phyloP scores from a whole-genome alignment of 1,140 invertebrate genomes.

The Aphis craccivora region DNA sequence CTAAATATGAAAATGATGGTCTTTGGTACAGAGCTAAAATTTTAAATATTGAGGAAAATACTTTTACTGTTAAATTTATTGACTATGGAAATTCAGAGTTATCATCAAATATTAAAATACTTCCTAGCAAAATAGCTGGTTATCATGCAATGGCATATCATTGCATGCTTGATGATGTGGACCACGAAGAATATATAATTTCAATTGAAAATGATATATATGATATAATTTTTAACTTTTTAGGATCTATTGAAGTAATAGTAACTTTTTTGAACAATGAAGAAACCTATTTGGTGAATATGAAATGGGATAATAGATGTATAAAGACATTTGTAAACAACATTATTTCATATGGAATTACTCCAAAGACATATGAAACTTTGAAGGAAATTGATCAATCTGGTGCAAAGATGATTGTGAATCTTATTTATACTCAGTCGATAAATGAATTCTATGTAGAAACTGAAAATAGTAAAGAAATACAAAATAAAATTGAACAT shows the following conservation, averaged over 20 bases:
- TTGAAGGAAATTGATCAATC: not conserved
- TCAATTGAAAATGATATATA: not conserved
- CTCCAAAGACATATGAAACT: conserved; percentile 19
- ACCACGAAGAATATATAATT: conserved; percentile 21
- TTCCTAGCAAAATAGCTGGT: conserved; percentile 4
- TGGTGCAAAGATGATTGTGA: not conserved
- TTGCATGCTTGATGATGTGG: conserved; percentile 32
- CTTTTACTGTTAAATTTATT: conserved; percentile 34
- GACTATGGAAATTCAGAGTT: conserved; percentile 35
- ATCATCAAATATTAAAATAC: conserved; percentile 15
- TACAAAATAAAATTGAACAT: conserved; percentile 19
- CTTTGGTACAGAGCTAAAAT: conserved; percentile 50
- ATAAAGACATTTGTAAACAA: conserved; percentile 46
- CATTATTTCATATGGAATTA: conserved; percentile 25
- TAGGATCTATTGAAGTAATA: not conserved
- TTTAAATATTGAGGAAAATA: not conserved
- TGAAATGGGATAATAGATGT: conserved; percentile 25
- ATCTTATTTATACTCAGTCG: not conserved
- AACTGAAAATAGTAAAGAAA: not conserved
- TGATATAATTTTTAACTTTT: conserved; percentile 16
- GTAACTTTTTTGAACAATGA: not conserved
- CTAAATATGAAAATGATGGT: conserved; percentile 46
- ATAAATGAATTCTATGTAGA: conserved; percentile 43
- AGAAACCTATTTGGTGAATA: conserved; percentile 11
- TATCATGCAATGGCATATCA: not conserved